Conservation (phyloP, 2,113 vertebrate genomes). For the Ctenodactylus gundi region DNA sequence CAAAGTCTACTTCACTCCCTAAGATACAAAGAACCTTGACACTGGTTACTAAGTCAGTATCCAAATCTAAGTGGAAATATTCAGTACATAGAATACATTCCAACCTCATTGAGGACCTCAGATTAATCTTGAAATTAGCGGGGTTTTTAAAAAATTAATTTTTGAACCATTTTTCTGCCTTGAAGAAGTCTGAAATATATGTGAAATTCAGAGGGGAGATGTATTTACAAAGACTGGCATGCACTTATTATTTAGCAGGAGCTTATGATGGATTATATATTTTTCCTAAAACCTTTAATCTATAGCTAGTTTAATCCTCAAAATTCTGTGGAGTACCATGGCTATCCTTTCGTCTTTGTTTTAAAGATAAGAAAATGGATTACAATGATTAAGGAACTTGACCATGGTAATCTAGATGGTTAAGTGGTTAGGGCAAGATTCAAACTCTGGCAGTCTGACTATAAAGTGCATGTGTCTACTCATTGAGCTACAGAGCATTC, state of each 20-base stretch:
- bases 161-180: background rate
- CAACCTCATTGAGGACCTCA: background rate
- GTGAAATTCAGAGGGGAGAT: background rate
- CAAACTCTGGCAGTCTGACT: background rate
- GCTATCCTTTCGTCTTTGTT: background rate
- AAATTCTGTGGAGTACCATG: background rate
- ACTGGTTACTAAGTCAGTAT: background rate
- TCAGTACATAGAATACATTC: background rate
- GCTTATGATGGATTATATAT: background rate
- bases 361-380: background rate
- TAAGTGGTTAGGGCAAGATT: background rate
- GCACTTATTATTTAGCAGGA: background rate
- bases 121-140: background rate
- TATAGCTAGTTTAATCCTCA: background rate
- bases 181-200: conserved; percentile 12
- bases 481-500: background rate
- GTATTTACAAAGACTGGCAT: background rate
- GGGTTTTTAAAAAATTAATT: background rate
- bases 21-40: background rate
- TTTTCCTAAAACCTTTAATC: background rate
- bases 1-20: background rate
- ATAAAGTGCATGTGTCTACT: background rate
- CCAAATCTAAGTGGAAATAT: background rate
- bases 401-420: background rate
- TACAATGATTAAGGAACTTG: background rate